Base-by-base conservation (phyloP, 2,888 invertebrate species). In the Parnassius orleans region DNA sequence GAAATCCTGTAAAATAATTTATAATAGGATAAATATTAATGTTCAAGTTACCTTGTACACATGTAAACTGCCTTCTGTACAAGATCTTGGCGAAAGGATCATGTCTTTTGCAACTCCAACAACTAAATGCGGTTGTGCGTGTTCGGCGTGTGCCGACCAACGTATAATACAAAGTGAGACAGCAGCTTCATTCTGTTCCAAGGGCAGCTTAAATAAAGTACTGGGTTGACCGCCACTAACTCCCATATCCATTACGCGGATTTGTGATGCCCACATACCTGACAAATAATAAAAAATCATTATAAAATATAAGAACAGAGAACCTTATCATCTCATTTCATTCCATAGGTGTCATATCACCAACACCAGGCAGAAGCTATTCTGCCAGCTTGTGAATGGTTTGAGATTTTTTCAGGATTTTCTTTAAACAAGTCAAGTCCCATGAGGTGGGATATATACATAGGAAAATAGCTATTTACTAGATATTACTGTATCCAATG, bases 101-200 rank as follows among this genome's bases (percentile, higher is more conserved):
- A 97, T 93, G 77, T 98, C 98, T 78, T 96, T 96, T 2, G 97
- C 97, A 19, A 98, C 95, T 10, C 99, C 99, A 2, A 99, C 96
- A 1, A 98, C 94, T n/a, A 95, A 83, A 72, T 95, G 93, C 53
- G 87, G 76, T 0, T 73, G 69, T 0, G 80, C 82, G 61, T 84
- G 81, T 7, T 92, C 93, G 0, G 84, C 87, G 41, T 92, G 92
- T 19, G 92, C 86, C 0, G 91, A 92, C 92, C 98, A 98, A 75
- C 96, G 96, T 46, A 96, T 93, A 61, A 99, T 87, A 50, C 96
- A 95, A 79, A 97, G 91, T 80, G 98, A 96, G 84, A 98, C 95
- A 0, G 99, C 98, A 0, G 99, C 98, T 82, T 99, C 98, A 85
- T 99, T 99, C 86, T 99, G 99, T 68, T 97, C 97, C 50, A 99